Conservation (phyloP, 2,113 vertebrate species). For the Acanthochromis polyacanthus region DNA sequence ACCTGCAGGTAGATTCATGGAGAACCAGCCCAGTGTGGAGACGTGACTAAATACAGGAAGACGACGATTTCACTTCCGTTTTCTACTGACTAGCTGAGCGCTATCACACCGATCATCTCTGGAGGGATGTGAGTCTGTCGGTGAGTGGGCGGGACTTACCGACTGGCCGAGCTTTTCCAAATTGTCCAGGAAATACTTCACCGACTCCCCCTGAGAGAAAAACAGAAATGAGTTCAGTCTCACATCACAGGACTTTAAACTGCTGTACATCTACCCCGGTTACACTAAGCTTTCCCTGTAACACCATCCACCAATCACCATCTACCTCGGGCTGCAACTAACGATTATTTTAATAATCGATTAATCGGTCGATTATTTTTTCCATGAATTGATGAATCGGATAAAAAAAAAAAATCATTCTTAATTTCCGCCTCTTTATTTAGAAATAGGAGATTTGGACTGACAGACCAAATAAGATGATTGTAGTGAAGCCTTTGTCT, state of each 20-base stretch:
- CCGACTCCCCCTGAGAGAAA: slow-evolving; percentile 92
- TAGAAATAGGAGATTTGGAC: too few relatives aligned
- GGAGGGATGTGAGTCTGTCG: background rate
- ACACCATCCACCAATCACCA: too few relatives aligned
- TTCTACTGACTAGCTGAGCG: slow-evolving; percentile 4
- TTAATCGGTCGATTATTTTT: too few relatives aligned
- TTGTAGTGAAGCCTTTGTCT: too few relatives aligned
- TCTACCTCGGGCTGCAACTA: too few relatives aligned
- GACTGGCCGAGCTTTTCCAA: slow-evolving; percentile 95
- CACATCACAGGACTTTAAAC: background rate
- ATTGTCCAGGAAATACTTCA: slow-evolving; percentile 99
- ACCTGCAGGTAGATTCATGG: background rate
- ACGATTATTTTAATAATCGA: too few relatives aligned
- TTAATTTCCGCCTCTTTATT: too few relatives aligned
- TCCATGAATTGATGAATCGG: too few relatives aligned
- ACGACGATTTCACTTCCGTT: slow-evolving; percentile 57
- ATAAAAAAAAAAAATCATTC: too few relatives aligned
- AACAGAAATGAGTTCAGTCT: slow-evolving; percentile 13
- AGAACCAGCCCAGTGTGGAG: background rate
- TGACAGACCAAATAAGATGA: too few relatives aligned
- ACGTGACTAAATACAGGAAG: slow-evolving; percentile 41
- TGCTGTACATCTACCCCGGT: too few relatives aligned
- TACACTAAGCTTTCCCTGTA: too few relatives aligned
- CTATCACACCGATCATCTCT: slow-evolving; percentile 30
- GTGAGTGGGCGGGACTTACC: slow-evolving; percentile 85